Evolutionary conservation across 2,113 vertebrate genomes (phyloP), one percentile per base, ranked within the genome.

Genomic region (Catharus bicknelli): DNA sequence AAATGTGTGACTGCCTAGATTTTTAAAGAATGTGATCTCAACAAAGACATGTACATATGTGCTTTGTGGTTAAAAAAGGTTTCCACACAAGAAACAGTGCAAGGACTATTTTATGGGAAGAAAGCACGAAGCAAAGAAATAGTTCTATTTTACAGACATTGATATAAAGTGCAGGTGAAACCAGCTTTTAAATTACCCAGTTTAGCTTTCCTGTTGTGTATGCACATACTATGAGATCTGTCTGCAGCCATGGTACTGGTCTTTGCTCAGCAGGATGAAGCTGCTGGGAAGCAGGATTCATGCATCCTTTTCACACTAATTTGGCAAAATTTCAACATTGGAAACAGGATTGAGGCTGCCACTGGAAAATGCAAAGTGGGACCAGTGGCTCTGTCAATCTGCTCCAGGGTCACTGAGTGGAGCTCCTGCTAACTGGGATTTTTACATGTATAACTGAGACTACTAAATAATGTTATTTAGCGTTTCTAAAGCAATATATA

Each of bases 11-110:
- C 19, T 53, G 36, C 42, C 23, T 59, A 17, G 25, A 64, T 57
- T 93, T 91, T 94, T 75, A 63, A 90, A 59, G 16, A 81, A 32
- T 26, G 20, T 29, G 14, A 75, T 72, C 32, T 86, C 47, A 89
- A 50, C 16, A 34, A 62, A 76, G 8, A 27, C 23, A 40, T 0
- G 15, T 32, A 36, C 29, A 4, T 63, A 8, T 3, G 5, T 47
- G 38, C 27, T 83, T 83, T 86, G 61, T 68, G 26, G 45, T 80
- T 92, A 88, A 66, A 80, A 51, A 83, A 55, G 45, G 11, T 38
- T 78, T 91, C 36, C 43, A 43, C 53, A 47, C 17, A 48, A 4
- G 4, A 80, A 89, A 68, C 15, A 83, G 22, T 32, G 22, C 64
- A 64, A 75, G 30, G n/a, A 27, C 26, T 68, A 14, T 53, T 89